These are phyloP conservation scores for Teleiodes luculella DNA, from an alignment of 2,888 invertebrate species.

Conservation along the genomic window DNA sequence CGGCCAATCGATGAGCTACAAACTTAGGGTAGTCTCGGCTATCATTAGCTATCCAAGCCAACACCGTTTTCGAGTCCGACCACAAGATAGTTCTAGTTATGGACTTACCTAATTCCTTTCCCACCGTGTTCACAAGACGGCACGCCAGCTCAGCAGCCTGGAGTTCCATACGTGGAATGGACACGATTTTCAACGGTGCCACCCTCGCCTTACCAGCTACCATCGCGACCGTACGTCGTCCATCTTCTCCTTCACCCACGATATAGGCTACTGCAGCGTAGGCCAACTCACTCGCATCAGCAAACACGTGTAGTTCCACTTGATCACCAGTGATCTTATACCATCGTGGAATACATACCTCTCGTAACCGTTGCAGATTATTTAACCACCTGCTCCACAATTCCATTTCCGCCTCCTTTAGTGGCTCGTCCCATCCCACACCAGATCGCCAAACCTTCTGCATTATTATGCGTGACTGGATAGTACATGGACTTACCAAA, in stretches of 20 bases:
- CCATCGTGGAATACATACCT: background rate
- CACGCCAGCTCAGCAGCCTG: background rate
- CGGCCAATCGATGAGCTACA: slow-evolving; percentile 12
- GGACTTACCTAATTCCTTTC: background rate
- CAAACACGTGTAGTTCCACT: slow-evolving; percentile 3
- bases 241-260: background rate
- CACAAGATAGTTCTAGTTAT: slow-evolving; percentile 6
- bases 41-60: slow-evolving; percentile 13
- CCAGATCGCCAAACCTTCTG: slow-evolving; percentile 3
- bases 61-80: slow-evolving; percentile 16
- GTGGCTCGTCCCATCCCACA: background rate
- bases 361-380: background rate
- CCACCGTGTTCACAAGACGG: background rate
- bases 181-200: background rate
- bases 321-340: background rate
- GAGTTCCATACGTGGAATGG: slow-evolving; percentile 1
- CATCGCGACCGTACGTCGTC: background rate
- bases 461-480: background rate
- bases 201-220: background rate
- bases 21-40: slow-evolving; percentile 4
- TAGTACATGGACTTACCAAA: background rate
- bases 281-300: slow-evolving; percentile 8
- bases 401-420: background rate
- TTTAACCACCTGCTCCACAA: background rate
- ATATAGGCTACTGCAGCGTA: slow-evolving; percentile 4